Conservation (phyloP, 2,888 invertebrate genomes). For the Autographa pulchrina region DNA sequence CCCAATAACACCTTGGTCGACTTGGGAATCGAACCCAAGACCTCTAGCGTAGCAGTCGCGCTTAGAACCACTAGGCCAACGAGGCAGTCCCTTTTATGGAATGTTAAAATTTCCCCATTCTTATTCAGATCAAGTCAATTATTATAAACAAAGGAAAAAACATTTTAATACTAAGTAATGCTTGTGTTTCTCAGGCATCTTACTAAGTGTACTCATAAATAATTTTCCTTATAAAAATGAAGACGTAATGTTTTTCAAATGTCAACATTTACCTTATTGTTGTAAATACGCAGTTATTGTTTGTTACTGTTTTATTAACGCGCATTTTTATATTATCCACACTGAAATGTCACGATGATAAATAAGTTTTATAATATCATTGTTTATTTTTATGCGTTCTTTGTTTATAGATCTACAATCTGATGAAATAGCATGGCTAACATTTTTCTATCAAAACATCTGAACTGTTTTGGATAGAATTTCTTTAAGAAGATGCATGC, state of each 20-base stretch:
- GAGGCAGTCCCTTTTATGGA: no score
- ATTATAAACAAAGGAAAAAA: not conserved
- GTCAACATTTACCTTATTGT: slow-evolving; percentile 23
- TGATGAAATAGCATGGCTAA: no score
- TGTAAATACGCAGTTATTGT: slow-evolving; percentile 43
- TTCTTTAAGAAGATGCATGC: no score
- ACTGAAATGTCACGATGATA: not conserved
- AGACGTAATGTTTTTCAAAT: slow-evolving; percentile 35
- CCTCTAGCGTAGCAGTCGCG: no score
- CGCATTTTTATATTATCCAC: slow-evolving; percentile 30
- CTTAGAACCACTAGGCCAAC: no score
- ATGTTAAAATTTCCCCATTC: no score
- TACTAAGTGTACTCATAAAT: slow-evolving; percentile 25
- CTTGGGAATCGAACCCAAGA: no score
- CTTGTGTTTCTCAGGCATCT: not conserved
- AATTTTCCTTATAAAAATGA: slow-evolving; percentile 17
- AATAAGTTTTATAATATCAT: not conserved
- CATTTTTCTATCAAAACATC: no score
- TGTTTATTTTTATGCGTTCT: not conserved
- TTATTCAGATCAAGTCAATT: no score
- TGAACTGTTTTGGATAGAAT: no score
- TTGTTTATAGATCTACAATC: not conserved
- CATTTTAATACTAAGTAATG: not conserved
- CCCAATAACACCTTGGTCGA: no score
- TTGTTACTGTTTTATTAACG: slow-evolving; percentile 43